A percentile compares a stretch with the other conserved stretches of the same genome.
These are phyloP conservation scores for Dasypolia templi DNA, from an alignment of 2,888 invertebrate genomes.

Conservation along the genomic window DNA sequence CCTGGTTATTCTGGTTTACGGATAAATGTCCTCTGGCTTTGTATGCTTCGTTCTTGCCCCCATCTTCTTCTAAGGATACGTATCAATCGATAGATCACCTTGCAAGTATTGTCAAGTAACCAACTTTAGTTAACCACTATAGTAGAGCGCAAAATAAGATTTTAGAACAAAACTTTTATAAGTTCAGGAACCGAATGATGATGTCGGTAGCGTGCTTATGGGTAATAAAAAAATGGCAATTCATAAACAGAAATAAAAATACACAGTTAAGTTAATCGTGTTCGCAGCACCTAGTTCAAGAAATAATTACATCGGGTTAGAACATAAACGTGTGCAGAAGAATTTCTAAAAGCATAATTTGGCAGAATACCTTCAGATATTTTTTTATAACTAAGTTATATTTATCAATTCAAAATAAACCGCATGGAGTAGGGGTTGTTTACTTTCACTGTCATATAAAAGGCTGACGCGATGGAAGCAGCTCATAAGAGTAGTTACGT, in stretches of 20 bases:
- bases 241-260: constrained; percentile 23
- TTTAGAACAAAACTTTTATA: neutral
- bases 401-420: constrained; percentile 71
- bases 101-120: neutral
- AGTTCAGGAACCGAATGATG: neutral
- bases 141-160: neutral
- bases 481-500: constrained; percentile 77
- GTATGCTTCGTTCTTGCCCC: neutral
- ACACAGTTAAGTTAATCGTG: constrained; percentile 7
- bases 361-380: constrained; percentile 37
- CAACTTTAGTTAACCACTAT: neutral
- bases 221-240: constrained; percentile 12
- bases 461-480: constrained; percentile 73
- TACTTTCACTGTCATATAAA: constrained; percentile 87
- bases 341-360: constrained; percentile 39
- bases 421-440: constrained; percentile 82
- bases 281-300: constrained; percentile 4
- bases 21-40: neutral
- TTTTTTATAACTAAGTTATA: constrained; percentile 70
- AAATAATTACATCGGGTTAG: constrained; percentile 27
- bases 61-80: neutral
- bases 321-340: constrained; percentile 14
- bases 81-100: neutral
- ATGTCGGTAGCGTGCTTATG: constrained; percentile 8
- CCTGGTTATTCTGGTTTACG: constrained; percentile 24